These are phyloP conservation scores for Siniperca scherzeri DNA, from an alignment of 2,797 vertebrate species.

Conservation along the genomic window DNA sequence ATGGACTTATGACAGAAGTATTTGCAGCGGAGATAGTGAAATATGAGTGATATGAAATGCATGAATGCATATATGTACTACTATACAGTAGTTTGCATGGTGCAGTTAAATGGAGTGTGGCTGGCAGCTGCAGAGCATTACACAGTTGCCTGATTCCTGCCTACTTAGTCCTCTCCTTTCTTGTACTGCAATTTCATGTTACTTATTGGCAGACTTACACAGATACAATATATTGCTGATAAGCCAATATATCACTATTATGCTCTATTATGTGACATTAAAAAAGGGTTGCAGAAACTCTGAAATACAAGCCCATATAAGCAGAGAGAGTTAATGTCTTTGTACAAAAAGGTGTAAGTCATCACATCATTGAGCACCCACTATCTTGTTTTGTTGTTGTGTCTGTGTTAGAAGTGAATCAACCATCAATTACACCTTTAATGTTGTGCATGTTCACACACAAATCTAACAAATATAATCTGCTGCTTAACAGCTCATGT, in stretches of 20 bases:
- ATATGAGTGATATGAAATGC: background rate
- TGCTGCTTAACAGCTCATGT: slow-evolving; percentile 47
- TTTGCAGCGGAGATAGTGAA: background rate
- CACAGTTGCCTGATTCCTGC: slow-evolving; percentile 45
- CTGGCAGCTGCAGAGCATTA: slow-evolving; percentile 54
- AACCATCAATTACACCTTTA: slow-evolving; percentile 41
- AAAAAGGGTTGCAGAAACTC: slow-evolving; percentile 6
- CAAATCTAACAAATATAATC: slow-evolving; percentile 61
- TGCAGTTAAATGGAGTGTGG: slow-evolving; percentile 30
- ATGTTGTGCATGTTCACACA: slow-evolving; percentile 36
- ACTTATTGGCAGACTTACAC: too few relatives aligned
- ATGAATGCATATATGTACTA: slow-evolving; percentile 6
- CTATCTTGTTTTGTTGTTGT: slow-evolving; percentile 8
- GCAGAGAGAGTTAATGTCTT: slow-evolving; percentile 1
- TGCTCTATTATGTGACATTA: background rate
- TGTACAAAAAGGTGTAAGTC: slow-evolving; percentile 12
- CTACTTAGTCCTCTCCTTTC: slow-evolving; percentile 31
- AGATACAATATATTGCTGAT: background rate
- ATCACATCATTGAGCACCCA: slow-evolving; percentile 23
- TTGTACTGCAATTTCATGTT: too few relatives aligned
- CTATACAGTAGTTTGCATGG: background rate
- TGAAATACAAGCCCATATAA: background rate
- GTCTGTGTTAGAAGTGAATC: slow-evolving; percentile 7
- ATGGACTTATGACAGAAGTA: background rate
- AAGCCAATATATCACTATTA: background rate